Conservation (phyloP, 2,888 invertebrate genomes). For the Galerucella nymphaeae region DNA sequence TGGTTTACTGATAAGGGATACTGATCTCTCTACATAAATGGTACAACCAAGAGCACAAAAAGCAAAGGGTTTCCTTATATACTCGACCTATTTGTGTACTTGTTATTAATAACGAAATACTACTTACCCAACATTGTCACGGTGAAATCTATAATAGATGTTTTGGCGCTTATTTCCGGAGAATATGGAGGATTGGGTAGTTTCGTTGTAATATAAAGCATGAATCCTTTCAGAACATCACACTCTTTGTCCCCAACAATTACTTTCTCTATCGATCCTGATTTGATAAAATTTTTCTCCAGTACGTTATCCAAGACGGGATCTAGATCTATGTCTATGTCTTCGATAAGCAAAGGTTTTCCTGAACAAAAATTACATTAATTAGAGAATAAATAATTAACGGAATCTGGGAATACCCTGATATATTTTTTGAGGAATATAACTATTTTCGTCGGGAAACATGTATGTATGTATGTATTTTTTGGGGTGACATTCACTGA, state of each 20-base stretch:
- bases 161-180: slow-evolving; percentile 96
- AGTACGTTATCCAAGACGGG: slow-evolving; percentile 96
- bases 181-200: slow-evolving; percentile 96
- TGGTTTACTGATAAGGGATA: too few relatives aligned
- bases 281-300: slow-evolving; percentile 97
- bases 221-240: slow-evolving; percentile 95
- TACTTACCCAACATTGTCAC: slow-evolving; percentile 84
- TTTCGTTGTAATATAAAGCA: slow-evolving; percentile 96
- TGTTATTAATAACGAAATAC: not conserved
- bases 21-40: too few relatives aligned
- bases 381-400: not conserved
- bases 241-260: slow-evolving; percentile 96
- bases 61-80: too few relatives aligned
- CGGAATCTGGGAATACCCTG: too few relatives aligned
- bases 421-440: too few relatives aligned
- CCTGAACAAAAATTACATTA: slow-evolving; percentile 62
- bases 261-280: slow-evolving; percentile 95
- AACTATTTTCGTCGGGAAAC: too few relatives aligned
- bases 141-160: slow-evolving; percentile 97
- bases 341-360: slow-evolving; percentile 92
- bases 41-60: too few relatives aligned
- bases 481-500: too few relatives aligned
- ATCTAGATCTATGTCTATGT: slow-evolving; percentile 93
- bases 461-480: too few relatives aligned
- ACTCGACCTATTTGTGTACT: too few relatives aligned